Conservation (phyloP, 2,888 invertebrate species). For the Napeogenes sylphis region DNA sequence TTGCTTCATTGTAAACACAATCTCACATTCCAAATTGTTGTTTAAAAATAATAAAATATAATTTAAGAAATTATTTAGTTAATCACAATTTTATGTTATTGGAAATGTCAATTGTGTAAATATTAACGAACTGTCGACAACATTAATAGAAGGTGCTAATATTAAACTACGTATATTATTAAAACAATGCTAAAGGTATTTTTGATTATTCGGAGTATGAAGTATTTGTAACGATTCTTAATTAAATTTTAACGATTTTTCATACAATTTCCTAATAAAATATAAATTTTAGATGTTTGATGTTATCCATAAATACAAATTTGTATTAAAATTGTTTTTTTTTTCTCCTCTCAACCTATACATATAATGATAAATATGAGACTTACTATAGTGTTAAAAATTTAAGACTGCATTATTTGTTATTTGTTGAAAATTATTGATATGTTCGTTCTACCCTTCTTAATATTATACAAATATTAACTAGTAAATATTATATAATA, state of each 20-base stretch:
- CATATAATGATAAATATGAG: not conserved
- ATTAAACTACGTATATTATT: constrained; percentile 25
- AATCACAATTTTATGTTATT: not conserved
- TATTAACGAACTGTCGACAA: constrained; percentile 26
- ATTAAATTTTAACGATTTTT: constrained; percentile 3
- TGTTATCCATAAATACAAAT: constrained; percentile 38
- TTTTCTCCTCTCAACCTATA: not conserved
- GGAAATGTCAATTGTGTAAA: constrained; percentile 42
- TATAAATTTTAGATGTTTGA: constrained; percentile 43
- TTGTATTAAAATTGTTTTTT: constrained; percentile 13
- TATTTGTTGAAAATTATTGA: too few species aligned
- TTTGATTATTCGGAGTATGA: constrained; percentile 15
- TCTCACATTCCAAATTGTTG: constrained; percentile 15
- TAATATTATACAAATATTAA: too few species aligned
- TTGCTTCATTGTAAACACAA: not conserved
- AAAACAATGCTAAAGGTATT: constrained; percentile 19
- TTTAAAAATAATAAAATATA: constrained; percentile 12
- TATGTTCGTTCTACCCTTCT: too few species aligned
- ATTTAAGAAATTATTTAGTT: not conserved
- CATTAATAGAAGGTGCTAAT: constrained; percentile 48
- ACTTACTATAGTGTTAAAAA: not conserved
- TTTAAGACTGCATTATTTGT: too few species aligned
- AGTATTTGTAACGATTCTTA: constrained; percentile 11
- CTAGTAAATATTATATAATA: too few species aligned
- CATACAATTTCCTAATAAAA: constrained; percentile 43